Percentiles rank a stretch among this genome's conserved stretches.
phyloP scores from a whole-genome alignment of 2,797 vertebrate species.

The Melanotaenia parkinsoni region DNA sequence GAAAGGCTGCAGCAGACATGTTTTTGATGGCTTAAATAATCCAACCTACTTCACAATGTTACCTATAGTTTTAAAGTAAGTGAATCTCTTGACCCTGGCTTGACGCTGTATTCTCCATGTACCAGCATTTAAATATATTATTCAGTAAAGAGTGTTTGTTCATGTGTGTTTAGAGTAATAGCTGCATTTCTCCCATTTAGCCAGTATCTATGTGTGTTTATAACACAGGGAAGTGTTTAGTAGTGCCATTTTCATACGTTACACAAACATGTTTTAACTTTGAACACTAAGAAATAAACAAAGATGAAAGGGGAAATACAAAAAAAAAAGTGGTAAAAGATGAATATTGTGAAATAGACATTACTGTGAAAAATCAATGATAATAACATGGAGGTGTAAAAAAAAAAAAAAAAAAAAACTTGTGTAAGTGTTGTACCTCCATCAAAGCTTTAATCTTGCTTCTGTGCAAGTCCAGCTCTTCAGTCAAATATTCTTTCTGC shows the following conservation, averaged over 20 bases:
- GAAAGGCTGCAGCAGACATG: not conserved
- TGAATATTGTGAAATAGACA: not conserved
- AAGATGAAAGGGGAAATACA: too few species aligned
- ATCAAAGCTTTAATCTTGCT: conserved; percentile 87
- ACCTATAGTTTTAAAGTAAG: too few species aligned
- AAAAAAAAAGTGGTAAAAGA: too few species aligned
- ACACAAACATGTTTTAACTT: not conserved
- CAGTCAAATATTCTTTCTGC: conserved; percentile 83
- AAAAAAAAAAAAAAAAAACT: not conserved
- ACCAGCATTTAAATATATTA: conserved; percentile 4
- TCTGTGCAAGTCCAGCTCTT: conserved; percentile 87
- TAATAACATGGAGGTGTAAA: not conserved
- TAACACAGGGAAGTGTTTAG: not conserved
- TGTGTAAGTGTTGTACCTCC: conserved; percentile 82
- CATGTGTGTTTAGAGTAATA: not conserved
- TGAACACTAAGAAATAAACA: not conserved
- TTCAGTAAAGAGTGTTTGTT: not conserved
- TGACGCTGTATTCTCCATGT: not conserved
- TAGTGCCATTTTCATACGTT: not conserved
- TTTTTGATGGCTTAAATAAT: not conserved
- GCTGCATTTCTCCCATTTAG: not conserved
- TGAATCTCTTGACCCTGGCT: too few species aligned
- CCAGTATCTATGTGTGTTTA: not conserved
- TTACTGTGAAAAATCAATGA: not conserved
- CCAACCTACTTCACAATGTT: not conserved